These are phyloP conservation scores for Pseudonaja textilis DNA, from an alignment of 2,113 vertebrate genomes.

Conservation along the genomic window DNA sequence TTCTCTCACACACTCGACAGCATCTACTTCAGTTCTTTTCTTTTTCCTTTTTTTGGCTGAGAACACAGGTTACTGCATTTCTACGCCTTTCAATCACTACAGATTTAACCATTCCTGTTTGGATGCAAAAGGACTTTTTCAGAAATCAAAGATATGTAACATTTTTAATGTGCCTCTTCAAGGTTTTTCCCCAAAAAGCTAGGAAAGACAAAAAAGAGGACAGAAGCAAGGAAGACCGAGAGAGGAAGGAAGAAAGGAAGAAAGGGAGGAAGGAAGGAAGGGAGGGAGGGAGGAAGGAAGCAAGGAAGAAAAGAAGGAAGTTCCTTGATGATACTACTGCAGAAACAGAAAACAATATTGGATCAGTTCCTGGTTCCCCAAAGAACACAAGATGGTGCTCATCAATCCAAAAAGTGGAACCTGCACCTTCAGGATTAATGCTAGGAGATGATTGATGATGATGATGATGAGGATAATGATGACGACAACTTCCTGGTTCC, in stretches of 20 bases:
- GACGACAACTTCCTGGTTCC: not conserved
- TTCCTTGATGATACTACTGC: not conserved
- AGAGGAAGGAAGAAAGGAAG: not conserved
- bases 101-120: constrained; percentile 23
- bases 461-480: not conserved
- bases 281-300: not conserved
- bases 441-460: too few species aligned
- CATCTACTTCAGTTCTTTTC: not conserved
- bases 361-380: not conserved
- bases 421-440: not conserved
- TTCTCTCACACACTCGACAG: not conserved
- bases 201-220: not conserved
- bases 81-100: not conserved
- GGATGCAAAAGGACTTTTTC: constrained; percentile 1
- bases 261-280: not conserved
- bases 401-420: not conserved
- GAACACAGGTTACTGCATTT: constrained; percentile 4
- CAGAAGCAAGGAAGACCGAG: not conserved
- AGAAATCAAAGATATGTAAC: not conserved
- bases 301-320: not conserved
- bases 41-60: not conserved
- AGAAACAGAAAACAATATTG: not conserved
- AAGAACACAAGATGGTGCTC: not conserved
- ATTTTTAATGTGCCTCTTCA: not conserved
- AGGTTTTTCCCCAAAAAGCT: not conserved